These are phyloP conservation scores for Antrozous pallidus DNA, from an alignment of 2,797 vertebrate species.

Conservation along the genomic window DNA sequence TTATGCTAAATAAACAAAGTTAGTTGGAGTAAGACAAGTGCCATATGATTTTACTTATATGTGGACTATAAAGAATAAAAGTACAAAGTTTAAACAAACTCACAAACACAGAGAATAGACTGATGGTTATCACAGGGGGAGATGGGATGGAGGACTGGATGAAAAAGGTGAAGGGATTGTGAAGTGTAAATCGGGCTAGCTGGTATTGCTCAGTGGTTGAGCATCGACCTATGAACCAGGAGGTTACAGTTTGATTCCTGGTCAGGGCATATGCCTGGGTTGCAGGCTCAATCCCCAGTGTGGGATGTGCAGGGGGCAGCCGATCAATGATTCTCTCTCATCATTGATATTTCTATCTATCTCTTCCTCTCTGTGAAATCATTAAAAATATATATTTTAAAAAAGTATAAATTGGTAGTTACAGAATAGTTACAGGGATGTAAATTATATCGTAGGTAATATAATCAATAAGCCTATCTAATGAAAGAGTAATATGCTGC, in stretches of 20 bases:
- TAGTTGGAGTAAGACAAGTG: neutral
- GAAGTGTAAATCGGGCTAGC: neutral
- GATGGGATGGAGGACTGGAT: neutral
- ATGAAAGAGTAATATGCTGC: too few relatives aligned
- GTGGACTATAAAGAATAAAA: neutral
- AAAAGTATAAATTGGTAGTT: neutral
- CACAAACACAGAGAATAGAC: neutral
- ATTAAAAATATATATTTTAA: too few relatives aligned
- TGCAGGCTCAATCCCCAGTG: too few relatives aligned
- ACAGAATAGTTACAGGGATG: neutral
- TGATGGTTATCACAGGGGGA: neutral
- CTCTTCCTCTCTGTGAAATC: too few relatives aligned
- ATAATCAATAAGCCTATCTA: neutral
- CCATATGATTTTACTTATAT: neutral
- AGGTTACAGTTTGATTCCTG: too few relatives aligned
- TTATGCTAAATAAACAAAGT: neutral
- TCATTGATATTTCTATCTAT: too few relatives aligned
- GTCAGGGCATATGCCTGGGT: too few relatives aligned
- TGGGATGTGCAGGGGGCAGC: too few relatives aligned
- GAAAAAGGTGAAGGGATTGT: neutral
- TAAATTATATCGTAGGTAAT: neutral
- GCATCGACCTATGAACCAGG: too few relatives aligned
- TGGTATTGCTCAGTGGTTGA: too few relatives aligned
- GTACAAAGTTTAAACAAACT: neutral
- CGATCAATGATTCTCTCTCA: too few relatives aligned